Base-by-base conservation (phyloP, 2,113 vertebrate species). In the Halichoerus grypus region DNA sequence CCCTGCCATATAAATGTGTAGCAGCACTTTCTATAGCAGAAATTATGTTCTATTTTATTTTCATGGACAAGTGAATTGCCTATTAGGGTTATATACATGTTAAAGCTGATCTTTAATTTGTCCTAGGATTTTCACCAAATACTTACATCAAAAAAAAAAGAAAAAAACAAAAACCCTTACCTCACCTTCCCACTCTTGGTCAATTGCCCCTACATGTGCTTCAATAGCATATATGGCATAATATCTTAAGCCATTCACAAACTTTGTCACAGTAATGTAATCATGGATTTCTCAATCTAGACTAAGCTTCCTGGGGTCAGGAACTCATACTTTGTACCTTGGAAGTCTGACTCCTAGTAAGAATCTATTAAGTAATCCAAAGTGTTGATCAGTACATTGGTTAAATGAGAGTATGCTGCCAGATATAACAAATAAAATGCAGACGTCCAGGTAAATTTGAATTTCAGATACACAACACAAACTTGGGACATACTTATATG, bases 381-480 rank as follows among this genome's bases (percentile, higher is more conserved):
- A 95, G 26, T 14, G 0, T 51, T 79, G 26, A 1, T 55, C 77
- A 97, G 74, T 65, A 65, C 7, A 46, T 10, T 69, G 3, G 33
- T 71, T 77, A 51, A 93, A 51, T 80, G 2, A 63, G 49, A 90
- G 4, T 49, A 46, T 36, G 7, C 42, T 46, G 3, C 18, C 42
- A 80, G 13, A 61, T 49, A 57, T 91, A 84, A 31, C 55, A 91
- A 82, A 67, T 49, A 86, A 93, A 67, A 42, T 59, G 46, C 28
- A 61, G 5, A 79, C 55, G 16, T 31, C 28, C 46, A 92, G 11
- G 59, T 36, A 77, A 81, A 57, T 72, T 87, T 95, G 28, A 93
- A 97, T 74, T 71, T 96, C 74, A 94, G 24, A 81, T 90, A 55
- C 6, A 49, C 7, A 80, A 72, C 14, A 81, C 24, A 92, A 63